A percentile compares a stretch with the other conserved stretches of the same genome.
Evolutionary conservation across 2,888 invertebrate species (phyloP).

Genomic region (Aphidoletes aphidimyza): DNA sequence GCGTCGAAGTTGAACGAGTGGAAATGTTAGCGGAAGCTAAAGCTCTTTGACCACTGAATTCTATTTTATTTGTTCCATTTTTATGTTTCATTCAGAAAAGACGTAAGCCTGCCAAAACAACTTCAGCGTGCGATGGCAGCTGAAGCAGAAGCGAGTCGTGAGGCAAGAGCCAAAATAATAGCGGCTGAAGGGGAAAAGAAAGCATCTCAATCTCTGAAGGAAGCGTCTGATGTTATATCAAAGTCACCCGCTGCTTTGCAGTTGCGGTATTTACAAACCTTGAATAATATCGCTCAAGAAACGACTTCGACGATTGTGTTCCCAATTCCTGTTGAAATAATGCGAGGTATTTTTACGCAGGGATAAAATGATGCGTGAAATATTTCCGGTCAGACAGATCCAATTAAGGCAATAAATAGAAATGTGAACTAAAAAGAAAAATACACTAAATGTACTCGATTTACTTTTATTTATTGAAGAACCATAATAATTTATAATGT

Average conservation of each 20-base stretch:
- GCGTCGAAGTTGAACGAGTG: slow-evolving; percentile 91
- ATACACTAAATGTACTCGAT: not conserved
- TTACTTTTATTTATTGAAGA: slow-evolving; percentile 14
- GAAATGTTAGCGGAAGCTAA: slow-evolving; percentile 97
- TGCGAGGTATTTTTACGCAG: slow-evolving; percentile 65
- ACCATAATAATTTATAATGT: slow-evolving; percentile 43
- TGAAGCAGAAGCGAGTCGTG: slow-evolving; percentile 83
- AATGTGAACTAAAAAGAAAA: too few species aligned
- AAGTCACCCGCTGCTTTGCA: slow-evolving; percentile 80
- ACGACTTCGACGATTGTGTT: slow-evolving; percentile 96
- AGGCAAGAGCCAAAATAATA: slow-evolving; percentile 81
- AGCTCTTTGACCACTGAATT: too few species aligned
- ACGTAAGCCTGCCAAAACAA: slow-evolving; percentile 80
- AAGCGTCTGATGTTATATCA: slow-evolving; percentile 83
- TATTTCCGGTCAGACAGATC: too few species aligned
- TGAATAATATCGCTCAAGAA: slow-evolving; percentile 91
- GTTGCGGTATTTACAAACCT: slow-evolving; percentile 88
- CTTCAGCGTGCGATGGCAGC: slow-evolving; percentile 85
- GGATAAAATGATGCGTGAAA: not conserved
- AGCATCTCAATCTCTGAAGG: slow-evolving; percentile 82
- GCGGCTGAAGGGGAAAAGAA: slow-evolving; percentile 87
- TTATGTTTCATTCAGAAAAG: slow-evolving; percentile 70
- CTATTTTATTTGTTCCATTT: not conserved
- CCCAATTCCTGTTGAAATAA: slow-evolving; percentile 87
- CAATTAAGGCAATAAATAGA: too few species aligned